phyloP scores from a whole-genome alignment of 1,140 invertebrate species.

The Trichoplusia ni region DNA sequence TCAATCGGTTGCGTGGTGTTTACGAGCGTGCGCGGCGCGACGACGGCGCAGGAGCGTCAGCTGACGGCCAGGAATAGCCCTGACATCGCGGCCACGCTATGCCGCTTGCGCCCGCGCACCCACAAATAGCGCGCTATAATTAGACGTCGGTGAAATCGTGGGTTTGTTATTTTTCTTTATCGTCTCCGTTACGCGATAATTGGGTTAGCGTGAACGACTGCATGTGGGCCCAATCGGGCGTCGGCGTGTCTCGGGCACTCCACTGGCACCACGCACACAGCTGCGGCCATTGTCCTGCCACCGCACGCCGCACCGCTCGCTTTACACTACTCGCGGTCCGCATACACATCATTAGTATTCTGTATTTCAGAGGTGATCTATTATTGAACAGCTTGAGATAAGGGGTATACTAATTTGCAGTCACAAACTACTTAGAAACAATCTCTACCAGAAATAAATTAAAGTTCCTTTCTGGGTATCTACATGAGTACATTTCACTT shows the following conservation, averaged over 20 bases:
- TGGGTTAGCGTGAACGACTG: conserved; percentile 72
- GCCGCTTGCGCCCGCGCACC: conserved; percentile 76
- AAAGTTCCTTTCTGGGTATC: not conserved
- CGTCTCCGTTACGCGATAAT: conserved; percentile 80
- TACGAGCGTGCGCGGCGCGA: conserved; percentile 57
- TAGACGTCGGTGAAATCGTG: conserved; percentile 79
- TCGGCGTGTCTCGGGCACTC: conserved; percentile 71
- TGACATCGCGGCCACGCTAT: conserved; percentile 78
- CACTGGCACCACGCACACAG: conserved; percentile 28
- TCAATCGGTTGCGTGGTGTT: conserved; percentile 79
- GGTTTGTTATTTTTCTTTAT: conserved; percentile 82
- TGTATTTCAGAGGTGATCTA: not conserved
- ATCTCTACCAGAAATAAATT: too few species aligned
- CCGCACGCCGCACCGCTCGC: not conserved
- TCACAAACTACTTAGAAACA: too few species aligned
- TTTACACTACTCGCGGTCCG: not conserved
- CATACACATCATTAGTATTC: conserved; percentile 1
- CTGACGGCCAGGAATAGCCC: conserved; percentile 79
- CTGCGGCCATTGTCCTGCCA: conserved; percentile 30
- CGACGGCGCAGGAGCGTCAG: conserved; percentile 70
- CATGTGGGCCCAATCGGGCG: conserved; percentile 75
- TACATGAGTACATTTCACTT: not conserved
- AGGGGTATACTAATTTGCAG: too few species aligned
- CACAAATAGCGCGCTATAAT: conserved; percentile 80
- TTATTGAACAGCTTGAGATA: too few species aligned